A percentile compares a stretch with the other conserved stretches of the same genome.
Evolutionary conservation across 2,113 vertebrate genomes (phyloP).

Genomic region (Sphaerodactylus townsendi): DNA sequence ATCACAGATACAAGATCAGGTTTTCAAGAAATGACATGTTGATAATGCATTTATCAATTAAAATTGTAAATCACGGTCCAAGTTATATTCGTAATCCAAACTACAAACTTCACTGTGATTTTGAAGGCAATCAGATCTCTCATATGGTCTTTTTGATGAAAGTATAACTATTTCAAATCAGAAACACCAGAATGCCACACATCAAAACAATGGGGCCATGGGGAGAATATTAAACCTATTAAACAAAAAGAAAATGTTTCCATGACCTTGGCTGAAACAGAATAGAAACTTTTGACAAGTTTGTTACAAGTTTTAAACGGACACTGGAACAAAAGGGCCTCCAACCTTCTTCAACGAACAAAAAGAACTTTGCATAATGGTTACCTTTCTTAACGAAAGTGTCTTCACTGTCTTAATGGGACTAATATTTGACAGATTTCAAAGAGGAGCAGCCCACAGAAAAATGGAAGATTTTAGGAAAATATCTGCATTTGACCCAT

Average conservation of each 20-base stretch:
- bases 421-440: background rate
- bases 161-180: slow-evolving; percentile 27
- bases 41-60: no score
- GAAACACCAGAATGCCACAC: slow-evolving; percentile 4
- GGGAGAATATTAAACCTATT: slow-evolving; percentile 33
- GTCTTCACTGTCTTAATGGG: background rate
- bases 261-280: slow-evolving; percentile 10
- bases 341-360: background rate
- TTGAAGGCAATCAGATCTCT: slow-evolving; percentile 26
- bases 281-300: slow-evolving; percentile 9
- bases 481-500: background rate
- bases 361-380: background rate
- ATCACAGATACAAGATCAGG: no score
- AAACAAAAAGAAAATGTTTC: slow-evolving; percentile 24
- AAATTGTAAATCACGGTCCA: no score
- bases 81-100: slow-evolving; percentile 19
- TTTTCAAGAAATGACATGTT: no score
- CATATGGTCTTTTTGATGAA: slow-evolving; percentile 27
- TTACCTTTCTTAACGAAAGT: slow-evolving; percentile 9
- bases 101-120: slow-evolving; percentile 30
- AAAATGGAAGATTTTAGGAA: background rate
- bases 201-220: slow-evolving; percentile 21
- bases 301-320: background rate
- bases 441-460: background rate
- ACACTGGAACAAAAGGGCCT: slow-evolving; percentile 17